phyloP scores from a whole-genome alignment of 2,797 vertebrate species.

The Hydrocynus forskahlii region DNA sequence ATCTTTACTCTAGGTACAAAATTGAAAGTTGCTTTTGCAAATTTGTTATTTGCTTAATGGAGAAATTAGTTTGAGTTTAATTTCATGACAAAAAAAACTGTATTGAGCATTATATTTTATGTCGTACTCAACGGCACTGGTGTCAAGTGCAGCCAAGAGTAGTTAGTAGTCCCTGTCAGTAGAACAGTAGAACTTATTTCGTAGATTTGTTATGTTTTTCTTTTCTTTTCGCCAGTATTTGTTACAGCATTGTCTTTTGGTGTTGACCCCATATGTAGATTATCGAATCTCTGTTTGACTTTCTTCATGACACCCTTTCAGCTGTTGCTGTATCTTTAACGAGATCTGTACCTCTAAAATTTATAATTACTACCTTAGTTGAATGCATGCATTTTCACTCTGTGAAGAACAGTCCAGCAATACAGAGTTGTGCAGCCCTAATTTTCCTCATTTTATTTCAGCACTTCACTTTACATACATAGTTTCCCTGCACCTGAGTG shows the following conservation, averaged over 20 bases:
- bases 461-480: neutral
- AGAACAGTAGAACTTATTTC: too few species aligned
- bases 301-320: neutral
- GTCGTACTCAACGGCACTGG: too few species aligned
- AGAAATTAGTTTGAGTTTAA: too few species aligned
- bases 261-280: neutral
- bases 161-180: too few species aligned
- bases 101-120: too few species aligned
- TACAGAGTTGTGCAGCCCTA: slow-evolving; percentile 7
- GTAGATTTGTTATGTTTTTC: too few species aligned
- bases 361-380: neutral
- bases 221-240: neutral
- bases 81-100: too few species aligned
- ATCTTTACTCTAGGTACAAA: too few species aligned
- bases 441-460: neutral
- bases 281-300: neutral
- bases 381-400: neutral
- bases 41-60: too few species aligned
- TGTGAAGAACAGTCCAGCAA: neutral
- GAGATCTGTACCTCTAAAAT: neutral
- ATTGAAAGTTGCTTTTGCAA: too few species aligned
- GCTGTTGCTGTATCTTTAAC: neutral
- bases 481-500: neutral
- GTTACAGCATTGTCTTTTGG: neutral
- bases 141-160: too few species aligned